Conservation (phyloP, 2,888 invertebrate species). For the Sarcophaga variegata region DNA sequence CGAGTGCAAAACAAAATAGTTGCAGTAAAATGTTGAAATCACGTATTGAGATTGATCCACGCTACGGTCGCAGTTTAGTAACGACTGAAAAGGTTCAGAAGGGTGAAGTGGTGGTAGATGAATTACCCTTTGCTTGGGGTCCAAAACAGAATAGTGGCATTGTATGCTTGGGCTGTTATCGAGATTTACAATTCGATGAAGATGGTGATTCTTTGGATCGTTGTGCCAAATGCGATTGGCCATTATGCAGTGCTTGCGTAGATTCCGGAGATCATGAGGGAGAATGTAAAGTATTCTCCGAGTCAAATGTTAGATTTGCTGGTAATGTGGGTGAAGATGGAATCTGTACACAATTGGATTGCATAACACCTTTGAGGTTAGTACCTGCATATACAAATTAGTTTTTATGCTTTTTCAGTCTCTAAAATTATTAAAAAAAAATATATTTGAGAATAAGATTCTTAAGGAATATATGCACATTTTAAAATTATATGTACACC, state of each 20-base stretch:
- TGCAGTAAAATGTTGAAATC: conserved; percentile 77
- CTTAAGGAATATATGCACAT: too few species aligned
- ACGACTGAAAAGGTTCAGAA: conserved; percentile 86
- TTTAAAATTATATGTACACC: too few species aligned
- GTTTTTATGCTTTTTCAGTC: too few species aligned
- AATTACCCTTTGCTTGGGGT: conserved; percentile 88
- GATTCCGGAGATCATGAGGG: conserved; percentile 83
- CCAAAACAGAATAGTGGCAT: conserved; percentile 89
- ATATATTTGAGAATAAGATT: too few species aligned
- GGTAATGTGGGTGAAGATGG: conserved; percentile 84
- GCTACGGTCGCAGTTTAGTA: conserved; percentile 87
- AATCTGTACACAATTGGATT: conserved; percentile 88
- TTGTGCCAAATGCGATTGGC: conserved; percentile 89
- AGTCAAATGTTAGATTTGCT: conserved; percentile 84
- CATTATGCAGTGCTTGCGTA: conserved; percentile 83
- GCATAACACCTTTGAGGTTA: conserved; percentile 90
- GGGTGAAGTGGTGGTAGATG: conserved; percentile 89
- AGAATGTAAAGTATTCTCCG: conserved; percentile 87
- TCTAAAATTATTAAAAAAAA: too few species aligned
- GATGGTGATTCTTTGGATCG: conserved; percentile 80
- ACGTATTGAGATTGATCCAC: conserved; percentile 82
- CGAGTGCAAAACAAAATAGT: conserved; percentile 38
- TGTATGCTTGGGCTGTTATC: conserved; percentile 89
- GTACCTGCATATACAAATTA: conserved; percentile 62
- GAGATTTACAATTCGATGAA: conserved; percentile 82